These are phyloP conservation scores for Rhabdophis nuchalis DNA, from an alignment of 2,797 vertebrate species.

Conservation along the genomic window DNA sequence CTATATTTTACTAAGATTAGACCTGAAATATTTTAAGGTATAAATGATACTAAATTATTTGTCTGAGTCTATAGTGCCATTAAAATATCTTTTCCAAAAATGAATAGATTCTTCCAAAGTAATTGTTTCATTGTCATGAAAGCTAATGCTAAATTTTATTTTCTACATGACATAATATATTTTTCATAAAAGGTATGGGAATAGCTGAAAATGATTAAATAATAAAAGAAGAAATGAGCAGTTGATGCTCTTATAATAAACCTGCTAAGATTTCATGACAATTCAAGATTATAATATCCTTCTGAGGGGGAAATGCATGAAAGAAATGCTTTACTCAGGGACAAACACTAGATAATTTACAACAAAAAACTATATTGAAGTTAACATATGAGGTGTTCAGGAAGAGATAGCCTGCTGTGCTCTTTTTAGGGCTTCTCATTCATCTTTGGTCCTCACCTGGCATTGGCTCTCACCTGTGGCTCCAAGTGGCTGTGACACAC, in stretches of 20 bases:
- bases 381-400: not conserved
- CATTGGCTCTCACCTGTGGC: not conserved
- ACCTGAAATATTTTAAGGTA: not conserved
- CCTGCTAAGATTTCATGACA: not conserved
- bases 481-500: not conserved
- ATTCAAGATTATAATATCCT: not conserved
- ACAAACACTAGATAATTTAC: not conserved
- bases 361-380: not conserved
- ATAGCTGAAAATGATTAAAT: not conserved
- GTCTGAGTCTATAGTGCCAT: not conserved
- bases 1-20: not conserved
- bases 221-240: not conserved
- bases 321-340: not conserved
- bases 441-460: not conserved
- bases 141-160: not conserved
- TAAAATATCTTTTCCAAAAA: not conserved
- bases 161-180: not conserved
- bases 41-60: not conserved
- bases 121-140: not conserved
- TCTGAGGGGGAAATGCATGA: not conserved
- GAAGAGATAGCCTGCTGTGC: not conserved
- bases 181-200: not conserved
- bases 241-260: not conserved
- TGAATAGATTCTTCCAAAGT: not conserved
- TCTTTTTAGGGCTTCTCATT: not conserved